Conservation (phyloP, 2,113 vertebrate genomes). For the Apistogramma diplotaenia region DNA sequence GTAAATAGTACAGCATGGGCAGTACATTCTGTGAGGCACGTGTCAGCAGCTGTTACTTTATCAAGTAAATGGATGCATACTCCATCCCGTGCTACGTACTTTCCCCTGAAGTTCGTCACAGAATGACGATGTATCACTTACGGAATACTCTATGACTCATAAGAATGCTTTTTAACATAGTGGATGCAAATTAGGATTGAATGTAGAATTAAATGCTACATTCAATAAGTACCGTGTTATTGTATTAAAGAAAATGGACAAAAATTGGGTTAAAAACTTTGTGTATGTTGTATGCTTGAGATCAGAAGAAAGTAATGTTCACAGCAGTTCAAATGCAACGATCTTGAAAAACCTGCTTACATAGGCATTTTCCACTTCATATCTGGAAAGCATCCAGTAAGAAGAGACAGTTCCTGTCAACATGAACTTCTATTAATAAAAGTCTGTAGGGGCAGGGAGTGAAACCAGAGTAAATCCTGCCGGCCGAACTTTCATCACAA, state of each 20-base stretch:
- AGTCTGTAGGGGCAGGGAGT: not conserved
- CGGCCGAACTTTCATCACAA: constrained; percentile 18
- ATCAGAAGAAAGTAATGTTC: not conserved
- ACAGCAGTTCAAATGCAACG: not conserved
- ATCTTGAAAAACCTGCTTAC: not conserved
- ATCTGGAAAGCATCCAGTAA: not conserved
- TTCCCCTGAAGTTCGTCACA: not conserved
- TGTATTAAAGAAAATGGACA: not conserved
- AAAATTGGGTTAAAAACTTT: not conserved
- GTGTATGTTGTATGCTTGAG: not conserved
- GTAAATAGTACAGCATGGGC: not conserved
- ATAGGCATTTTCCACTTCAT: not conserved
- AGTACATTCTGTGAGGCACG: not conserved
- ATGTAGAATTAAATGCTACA: not conserved
- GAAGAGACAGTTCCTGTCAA: not conserved
- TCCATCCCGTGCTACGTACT: not conserved
- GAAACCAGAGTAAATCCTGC: constrained; percentile 12
- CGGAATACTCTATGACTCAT: not conserved
- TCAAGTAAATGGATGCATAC: not conserved
- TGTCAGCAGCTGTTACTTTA: not conserved
- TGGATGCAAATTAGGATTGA: not conserved
- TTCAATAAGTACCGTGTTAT: not conserved
- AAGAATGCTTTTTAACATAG: not conserved
- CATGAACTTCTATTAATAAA: constrained; percentile 7
- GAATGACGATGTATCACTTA: not conserved